These are phyloP conservation scores for Epizoanthus illoricatus DNA, from an alignment of 92 coral and sea anemone genomes.

Conservation along the genomic window DNA sequence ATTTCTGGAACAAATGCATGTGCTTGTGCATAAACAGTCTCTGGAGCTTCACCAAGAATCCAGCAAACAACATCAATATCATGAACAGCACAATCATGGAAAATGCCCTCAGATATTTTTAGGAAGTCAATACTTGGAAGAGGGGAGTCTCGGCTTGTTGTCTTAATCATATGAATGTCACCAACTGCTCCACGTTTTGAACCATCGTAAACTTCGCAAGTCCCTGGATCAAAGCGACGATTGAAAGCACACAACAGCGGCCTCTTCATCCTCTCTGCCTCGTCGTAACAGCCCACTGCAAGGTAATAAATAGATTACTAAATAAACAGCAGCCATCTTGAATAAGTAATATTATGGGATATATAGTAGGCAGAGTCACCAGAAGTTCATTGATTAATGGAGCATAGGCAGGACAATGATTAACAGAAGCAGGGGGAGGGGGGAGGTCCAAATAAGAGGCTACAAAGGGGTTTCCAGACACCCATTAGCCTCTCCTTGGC, in stretches of 20 bases:
- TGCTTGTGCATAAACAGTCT: slow-evolving; percentile 75
- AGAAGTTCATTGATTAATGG: too few relatives aligned
- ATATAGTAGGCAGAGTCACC: too few relatives aligned
- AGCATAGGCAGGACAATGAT: too few relatives aligned
- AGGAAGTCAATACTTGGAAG: slow-evolving; percentile 63
- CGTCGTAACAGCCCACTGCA: slow-evolving; percentile 74
- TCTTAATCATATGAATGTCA: slow-evolving; percentile 64
- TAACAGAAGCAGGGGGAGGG: too few relatives aligned
- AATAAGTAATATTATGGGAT: too few relatives aligned
- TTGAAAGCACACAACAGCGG: slow-evolving; percentile 85
- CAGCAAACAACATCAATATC: slow-evolving; percentile 78
- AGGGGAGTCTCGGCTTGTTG: slow-evolving; percentile 89
- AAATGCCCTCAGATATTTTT: slow-evolving; percentile 77
- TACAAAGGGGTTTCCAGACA: too few relatives aligned
- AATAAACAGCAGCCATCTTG: too few relatives aligned
- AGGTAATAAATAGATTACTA: not conserved
- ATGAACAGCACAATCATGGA: slow-evolving; percentile 87
- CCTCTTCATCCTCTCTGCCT: slow-evolving; percentile 60
- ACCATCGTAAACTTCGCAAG: slow-evolving; percentile 43
- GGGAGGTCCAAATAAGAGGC: too few relatives aligned
- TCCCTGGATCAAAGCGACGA: slow-evolving; percentile 91
- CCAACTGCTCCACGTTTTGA: slow-evolving; percentile 72
- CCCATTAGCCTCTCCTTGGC: too few relatives aligned
- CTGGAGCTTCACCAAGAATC: slow-evolving; percentile 80
- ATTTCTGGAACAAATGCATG: slow-evolving; percentile 74